Evolutionary conservation across 2,888 invertebrate species (phyloP).

Genomic region (Chrysolina haemoptera): DNA sequence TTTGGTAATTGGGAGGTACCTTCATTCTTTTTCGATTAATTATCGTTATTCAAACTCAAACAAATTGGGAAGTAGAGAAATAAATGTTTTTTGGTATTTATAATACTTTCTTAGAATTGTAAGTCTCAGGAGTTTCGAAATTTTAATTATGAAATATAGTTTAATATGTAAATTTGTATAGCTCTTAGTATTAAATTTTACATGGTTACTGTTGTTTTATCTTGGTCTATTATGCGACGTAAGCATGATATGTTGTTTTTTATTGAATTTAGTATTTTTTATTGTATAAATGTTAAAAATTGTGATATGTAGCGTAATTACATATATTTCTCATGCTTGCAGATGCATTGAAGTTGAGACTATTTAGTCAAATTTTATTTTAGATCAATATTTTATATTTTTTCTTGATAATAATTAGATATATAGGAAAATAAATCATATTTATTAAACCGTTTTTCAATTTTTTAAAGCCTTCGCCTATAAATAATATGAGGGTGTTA

Average conservation of each 20-base stretch:
- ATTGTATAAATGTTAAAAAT: slow-evolving; percentile 35
- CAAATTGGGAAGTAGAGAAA: too few species aligned
- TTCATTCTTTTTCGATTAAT: too few species aligned
- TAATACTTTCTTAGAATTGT: too few species aligned
- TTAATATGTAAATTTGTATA: slow-evolving; percentile 13
- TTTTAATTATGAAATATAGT: neutral
- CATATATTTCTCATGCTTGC: slow-evolving; percentile 61
- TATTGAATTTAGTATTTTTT: slow-evolving; percentile 51
- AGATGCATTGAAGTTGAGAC: slow-evolving; percentile 56
- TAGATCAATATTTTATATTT: slow-evolving; percentile 23
- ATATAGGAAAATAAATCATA: slow-evolving; percentile 22
- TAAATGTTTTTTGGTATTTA: too few species aligned
- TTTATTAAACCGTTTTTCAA: slow-evolving; percentile 9
- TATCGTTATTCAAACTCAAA: too few species aligned
- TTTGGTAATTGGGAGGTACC: too few species aligned
- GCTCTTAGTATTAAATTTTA: slow-evolving; percentile 30
- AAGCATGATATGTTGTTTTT: slow-evolving; percentile 56
- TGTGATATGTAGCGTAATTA: slow-evolving; percentile 51
- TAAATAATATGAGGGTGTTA: too few species aligned
- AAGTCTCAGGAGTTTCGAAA: neutral
- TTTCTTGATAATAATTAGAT: slow-evolving; percentile 14
- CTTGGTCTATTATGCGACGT: slow-evolving; percentile 49
- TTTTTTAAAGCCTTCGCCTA: too few species aligned
- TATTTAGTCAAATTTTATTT: slow-evolving; percentile 25
- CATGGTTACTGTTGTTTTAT: slow-evolving; percentile 33